Evolutionary conservation across 2,888 invertebrate genomes (phyloP).

Genomic region (Empis stercorea): DNA sequence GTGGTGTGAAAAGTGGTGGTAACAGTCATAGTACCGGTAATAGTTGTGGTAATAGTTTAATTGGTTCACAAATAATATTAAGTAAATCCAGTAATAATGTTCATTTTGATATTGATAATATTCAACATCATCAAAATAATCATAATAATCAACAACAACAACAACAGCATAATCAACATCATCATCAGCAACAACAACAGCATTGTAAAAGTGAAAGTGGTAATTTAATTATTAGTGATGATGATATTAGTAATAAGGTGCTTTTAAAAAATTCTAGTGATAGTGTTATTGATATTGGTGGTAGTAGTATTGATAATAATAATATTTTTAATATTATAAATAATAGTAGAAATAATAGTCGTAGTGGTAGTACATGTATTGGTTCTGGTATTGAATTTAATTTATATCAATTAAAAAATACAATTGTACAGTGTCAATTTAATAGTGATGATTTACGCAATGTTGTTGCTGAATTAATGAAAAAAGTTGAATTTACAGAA

Average conservation of each 20-base stretch:
- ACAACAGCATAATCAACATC: slow-evolving; percentile 17
- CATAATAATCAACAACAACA: slow-evolving; percentile 8
- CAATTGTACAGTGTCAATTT: slow-evolving; percentile 35
- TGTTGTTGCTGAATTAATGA: slow-evolving; percentile 33
- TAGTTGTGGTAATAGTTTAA: not conserved
- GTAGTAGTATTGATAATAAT: not conserved
- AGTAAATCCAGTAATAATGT: slow-evolving; percentile 34
- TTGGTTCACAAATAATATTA: slow-evolving; percentile 27
- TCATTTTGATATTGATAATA: not conserved
- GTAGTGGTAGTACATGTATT: not conserved
- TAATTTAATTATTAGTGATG: slow-evolving; percentile 18
- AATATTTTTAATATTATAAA: slow-evolving; percentile 1
- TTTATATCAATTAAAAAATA: slow-evolving; percentile 33
- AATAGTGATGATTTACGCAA: slow-evolving; percentile 34
- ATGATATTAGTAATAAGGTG: not conserved
- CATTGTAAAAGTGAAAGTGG: slow-evolving; percentile 13
- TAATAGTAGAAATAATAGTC: not conserved
- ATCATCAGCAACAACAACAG: slow-evolving; percentile 15
- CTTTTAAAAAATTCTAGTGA: not conserved
- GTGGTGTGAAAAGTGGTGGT: not conserved
- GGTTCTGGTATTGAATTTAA: slow-evolving; percentile 22
- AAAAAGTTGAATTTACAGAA: slow-evolving; percentile 36
- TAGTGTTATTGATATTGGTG: slow-evolving; percentile 2
- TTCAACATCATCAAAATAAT: not conserved
- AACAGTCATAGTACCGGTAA: not conserved